Percentiles rank a stretch among this genome's conserved stretches.
These are phyloP conservation scores for Sicus ferrugineus DNA, from an alignment of 2,888 invertebrate species.

Conservation along the genomic window DNA sequence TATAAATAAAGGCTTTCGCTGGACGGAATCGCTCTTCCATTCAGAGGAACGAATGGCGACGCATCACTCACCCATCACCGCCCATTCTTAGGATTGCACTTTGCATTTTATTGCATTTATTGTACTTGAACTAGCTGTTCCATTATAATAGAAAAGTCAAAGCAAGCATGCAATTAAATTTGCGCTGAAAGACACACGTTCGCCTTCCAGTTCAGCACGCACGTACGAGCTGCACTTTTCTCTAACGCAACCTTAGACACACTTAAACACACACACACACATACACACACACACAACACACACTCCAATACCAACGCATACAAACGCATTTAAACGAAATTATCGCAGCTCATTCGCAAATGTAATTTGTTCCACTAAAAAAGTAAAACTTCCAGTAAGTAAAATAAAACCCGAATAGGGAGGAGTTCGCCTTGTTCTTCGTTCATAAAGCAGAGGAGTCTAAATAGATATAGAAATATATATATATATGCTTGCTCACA, in stretches of 20 bases:
- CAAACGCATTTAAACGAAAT: neutral
- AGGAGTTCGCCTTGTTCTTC: no score
- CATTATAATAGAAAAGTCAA: constrained; percentile 39
- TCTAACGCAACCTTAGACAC: neutral
- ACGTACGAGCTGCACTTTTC: neutral
- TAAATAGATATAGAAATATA: no score
- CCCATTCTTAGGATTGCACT: neutral
- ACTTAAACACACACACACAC: neutral
- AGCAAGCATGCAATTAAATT: constrained; percentile 35
- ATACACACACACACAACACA: neutral
- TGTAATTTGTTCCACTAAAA: constrained; percentile 2
- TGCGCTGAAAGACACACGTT: constrained; percentile 20
- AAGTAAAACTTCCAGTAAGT: no score
- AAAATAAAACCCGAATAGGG: no score
- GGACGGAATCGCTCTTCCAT: neutral
- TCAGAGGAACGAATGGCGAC: neutral
- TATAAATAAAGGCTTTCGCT: no score
- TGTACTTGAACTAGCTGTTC: constrained; percentile 20
- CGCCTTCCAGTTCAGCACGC: neutral
- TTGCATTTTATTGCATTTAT: constrained; percentile 15
- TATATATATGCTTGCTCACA: no score
- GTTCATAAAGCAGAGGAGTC: no score
- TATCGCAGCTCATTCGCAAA: constrained; percentile 3
- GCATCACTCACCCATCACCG: neutral
- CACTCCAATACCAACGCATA: neutral